Conservation (phyloP, 2,113 vertebrate genomes). For the Stictonetta naevosa region DNA sequence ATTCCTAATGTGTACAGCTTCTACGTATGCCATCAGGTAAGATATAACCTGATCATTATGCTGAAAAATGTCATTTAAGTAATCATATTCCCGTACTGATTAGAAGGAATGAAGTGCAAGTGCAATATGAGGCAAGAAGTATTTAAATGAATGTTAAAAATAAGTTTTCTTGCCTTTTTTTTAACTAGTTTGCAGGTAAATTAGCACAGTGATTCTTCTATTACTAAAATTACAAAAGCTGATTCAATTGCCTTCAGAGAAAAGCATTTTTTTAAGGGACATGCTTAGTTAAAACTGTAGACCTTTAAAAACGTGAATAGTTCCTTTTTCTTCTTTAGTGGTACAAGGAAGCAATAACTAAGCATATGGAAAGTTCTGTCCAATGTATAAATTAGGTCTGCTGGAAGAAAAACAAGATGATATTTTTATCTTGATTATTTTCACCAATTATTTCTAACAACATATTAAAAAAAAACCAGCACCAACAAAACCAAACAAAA, state of each 20-base stretch:
- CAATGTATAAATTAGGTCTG: background rate
- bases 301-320: background rate
- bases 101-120: background rate
- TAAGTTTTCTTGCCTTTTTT: background rate
- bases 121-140: background rate
- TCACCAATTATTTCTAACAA: background rate
- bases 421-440: background rate
- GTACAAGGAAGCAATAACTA: background rate
- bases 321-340: background rate
- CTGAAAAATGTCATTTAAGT: background rate
- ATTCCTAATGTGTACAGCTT: slow-evolving; percentile 94
- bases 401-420: background rate
- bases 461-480: background rate
- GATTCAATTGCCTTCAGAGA: background rate
- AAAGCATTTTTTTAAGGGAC: background rate
- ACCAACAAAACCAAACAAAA: background rate
- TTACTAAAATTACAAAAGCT: background rate
- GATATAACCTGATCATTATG: background rate
- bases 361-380: background rate
- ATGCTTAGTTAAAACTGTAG: background rate
- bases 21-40: slow-evolving; percentile 91
- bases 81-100: background rate
- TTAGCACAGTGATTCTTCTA: background rate
- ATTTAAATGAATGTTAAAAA: background rate
- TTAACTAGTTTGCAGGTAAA: background rate